Evolutionary conservation across 2,113 vertebrate genomes (phyloP).

Genomic region (Symphodus melops): DNA sequence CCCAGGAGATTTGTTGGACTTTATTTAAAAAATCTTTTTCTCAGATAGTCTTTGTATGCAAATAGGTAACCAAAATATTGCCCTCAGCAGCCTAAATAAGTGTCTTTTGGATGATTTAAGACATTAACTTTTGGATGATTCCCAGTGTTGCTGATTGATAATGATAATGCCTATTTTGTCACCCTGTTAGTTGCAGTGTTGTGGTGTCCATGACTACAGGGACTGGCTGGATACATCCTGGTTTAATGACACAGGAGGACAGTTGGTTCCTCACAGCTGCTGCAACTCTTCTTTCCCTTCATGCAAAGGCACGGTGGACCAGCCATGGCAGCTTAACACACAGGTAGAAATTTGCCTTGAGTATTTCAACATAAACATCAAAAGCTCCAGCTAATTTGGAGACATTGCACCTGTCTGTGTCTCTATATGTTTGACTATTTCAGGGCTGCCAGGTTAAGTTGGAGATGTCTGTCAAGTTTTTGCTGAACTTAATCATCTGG

Average conservation of each 20-base stretch:
- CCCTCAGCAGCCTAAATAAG: too few species aligned
- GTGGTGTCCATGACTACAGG: conserved; percentile 67
- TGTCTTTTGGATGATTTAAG: too few species aligned
- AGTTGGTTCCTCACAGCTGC: conserved; percentile 71
- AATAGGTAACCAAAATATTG: too few species aligned
- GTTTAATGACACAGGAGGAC: conserved; percentile 61
- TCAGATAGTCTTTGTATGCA: too few species aligned
- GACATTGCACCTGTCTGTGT: not conserved
- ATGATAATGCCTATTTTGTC: not conserved
- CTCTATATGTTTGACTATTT: not conserved
- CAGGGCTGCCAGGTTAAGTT: conserved; percentile 74
- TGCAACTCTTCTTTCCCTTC: conserved; percentile 64
- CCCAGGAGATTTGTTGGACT: too few species aligned
- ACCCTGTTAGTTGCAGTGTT: conserved; percentile 67
- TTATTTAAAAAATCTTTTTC: too few species aligned
- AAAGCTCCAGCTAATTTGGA: not conserved
- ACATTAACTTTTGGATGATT: not conserved
- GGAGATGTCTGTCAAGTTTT: conserved; percentile 43
- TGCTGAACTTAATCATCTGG: conserved; percentile 55
- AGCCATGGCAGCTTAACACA: conserved; percentile 56
- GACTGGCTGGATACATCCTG: conserved; percentile 76
- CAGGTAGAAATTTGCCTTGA: conserved; percentile 46
- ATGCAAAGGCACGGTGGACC: conserved; percentile 62
- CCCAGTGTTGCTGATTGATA: not conserved
- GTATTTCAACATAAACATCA: too few species aligned